Conservation (phyloP, 2,888 invertebrate genomes). For the Nasonia oneida region DNA sequence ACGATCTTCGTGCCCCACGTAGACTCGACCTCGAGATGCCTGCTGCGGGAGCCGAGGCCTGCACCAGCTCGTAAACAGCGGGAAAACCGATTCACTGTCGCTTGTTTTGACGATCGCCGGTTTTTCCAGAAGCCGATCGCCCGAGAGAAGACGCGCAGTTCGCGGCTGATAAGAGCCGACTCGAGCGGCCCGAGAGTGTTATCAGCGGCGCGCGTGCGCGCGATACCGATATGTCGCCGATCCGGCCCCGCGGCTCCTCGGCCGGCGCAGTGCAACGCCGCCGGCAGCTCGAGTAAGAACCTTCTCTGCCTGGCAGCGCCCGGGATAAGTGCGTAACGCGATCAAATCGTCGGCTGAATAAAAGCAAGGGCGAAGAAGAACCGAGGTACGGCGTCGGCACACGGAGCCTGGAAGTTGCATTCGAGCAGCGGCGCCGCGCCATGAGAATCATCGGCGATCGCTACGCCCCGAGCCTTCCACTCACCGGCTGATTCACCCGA, state of each 20-base stretch:
- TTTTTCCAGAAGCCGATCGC: no score
- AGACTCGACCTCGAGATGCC: no score
- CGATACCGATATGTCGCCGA: slow-evolving; percentile 22
- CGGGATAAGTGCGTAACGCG: slow-evolving; percentile 32
- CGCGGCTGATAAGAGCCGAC: no score
- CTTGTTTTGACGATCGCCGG: no score
- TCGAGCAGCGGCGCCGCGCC: not conserved
- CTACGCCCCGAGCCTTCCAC: slow-evolving; percentile 38
- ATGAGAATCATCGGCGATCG: slow-evolving; percentile 46
- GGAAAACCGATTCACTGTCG: no score
- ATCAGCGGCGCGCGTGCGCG: no score
- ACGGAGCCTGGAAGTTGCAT: not conserved
- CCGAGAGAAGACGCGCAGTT: no score
- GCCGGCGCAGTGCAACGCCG: not conserved
- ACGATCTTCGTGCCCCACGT: not conserved
- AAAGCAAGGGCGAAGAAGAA: not conserved
- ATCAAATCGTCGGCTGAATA: slow-evolving; percentile 22
- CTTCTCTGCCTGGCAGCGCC: not conserved
- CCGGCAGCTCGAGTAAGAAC: not conserved
- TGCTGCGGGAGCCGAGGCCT: no score
- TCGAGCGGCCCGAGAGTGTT: no score
- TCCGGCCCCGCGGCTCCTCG: not conserved
- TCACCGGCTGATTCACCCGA: slow-evolving; percentile 45
- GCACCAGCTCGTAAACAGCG: no score
- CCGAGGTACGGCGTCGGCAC: not conserved